Conservation (phyloP, 2,888 invertebrate genomes). For the Oasisia sp. region DNA sequence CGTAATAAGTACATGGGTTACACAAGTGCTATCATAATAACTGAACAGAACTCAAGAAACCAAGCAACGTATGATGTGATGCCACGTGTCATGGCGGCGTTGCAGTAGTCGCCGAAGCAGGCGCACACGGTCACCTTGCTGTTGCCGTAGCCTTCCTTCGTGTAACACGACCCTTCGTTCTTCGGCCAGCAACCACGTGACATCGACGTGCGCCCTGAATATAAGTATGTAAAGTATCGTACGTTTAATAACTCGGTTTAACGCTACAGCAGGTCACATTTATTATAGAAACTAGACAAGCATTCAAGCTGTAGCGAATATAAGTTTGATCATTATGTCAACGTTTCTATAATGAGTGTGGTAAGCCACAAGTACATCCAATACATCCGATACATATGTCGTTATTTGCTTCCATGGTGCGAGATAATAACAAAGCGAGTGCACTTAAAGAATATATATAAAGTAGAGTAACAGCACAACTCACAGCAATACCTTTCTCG, state of each 20-base stretch:
- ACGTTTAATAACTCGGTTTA: neutral
- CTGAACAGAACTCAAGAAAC: neutral
- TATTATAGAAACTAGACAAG: no score
- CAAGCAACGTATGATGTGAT: neutral
- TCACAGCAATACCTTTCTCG: no score
- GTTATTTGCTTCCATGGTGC: no score
- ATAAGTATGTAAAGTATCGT: neutral
- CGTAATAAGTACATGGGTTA: neutral
- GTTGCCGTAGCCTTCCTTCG: neutral
- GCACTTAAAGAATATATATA: no score
- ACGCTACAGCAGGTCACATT: neutral
- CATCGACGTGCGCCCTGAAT: neutral
- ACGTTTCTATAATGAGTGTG: no score
- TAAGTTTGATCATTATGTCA: no score
- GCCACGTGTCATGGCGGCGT: neutral
- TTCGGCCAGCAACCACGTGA: neutral
- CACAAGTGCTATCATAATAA: neutral
- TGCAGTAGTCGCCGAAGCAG: neutral
- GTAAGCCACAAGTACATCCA: no score
- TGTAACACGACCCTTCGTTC: neutral
- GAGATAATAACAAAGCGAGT: no score
- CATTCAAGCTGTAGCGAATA: no score
- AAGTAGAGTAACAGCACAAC: no score
- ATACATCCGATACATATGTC: no score
- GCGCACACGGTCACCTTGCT: conserved; percentile 3